A percentile compares a stretch with the other conserved stretches of the same genome.
Evolutionary conservation across 1,140 invertebrate genomes (phyloP).

Genomic region (Marisa cornuarietis): DNA sequence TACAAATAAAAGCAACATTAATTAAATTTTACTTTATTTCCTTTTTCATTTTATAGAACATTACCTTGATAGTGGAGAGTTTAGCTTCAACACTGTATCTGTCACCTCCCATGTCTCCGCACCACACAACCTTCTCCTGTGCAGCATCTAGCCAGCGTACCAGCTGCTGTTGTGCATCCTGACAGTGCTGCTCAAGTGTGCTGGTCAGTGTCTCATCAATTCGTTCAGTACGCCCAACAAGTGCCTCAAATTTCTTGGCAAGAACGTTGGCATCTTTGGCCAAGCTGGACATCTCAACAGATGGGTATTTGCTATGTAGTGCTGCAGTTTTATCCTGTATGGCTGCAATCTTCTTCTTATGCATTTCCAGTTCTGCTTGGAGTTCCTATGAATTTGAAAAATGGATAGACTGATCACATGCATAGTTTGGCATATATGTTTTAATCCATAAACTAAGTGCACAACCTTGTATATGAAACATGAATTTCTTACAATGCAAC

Average conservation of each 20-base stretch:
- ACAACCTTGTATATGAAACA: too few relatives aligned
- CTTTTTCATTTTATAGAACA: neutral
- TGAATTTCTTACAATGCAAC: too few relatives aligned
- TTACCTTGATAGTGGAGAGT: constrained; percentile 72
- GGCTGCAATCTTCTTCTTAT: constrained; percentile 74
- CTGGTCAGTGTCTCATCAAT: constrained; percentile 81
- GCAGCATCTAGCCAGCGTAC: constrained; percentile 81
- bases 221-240: constrained; percentile 66
- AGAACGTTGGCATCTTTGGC: constrained; percentile 58
- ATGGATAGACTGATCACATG: too few relatives aligned
- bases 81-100: constrained; percentile 93
- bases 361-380: constrained; percentile 71
- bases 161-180: constrained; percentile 83
- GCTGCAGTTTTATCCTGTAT: constrained; percentile 77
- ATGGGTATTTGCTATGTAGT: constrained; percentile 71
- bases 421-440: too few relatives aligned
- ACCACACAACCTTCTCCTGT: constrained; percentile 92
- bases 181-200: constrained; percentile 87
- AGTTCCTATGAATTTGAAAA: constrained; percentile 42
- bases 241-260: constrained; percentile 77
- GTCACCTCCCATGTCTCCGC: constrained; percentile 85
- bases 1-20: too few relatives aligned
- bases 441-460: too few relatives aligned
- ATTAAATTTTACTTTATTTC: neutral
- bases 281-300: constrained; percentile 57